Base-by-base conservation (phyloP, 1,140 invertebrate species). In the Wasmannia auropunctata region DNA sequence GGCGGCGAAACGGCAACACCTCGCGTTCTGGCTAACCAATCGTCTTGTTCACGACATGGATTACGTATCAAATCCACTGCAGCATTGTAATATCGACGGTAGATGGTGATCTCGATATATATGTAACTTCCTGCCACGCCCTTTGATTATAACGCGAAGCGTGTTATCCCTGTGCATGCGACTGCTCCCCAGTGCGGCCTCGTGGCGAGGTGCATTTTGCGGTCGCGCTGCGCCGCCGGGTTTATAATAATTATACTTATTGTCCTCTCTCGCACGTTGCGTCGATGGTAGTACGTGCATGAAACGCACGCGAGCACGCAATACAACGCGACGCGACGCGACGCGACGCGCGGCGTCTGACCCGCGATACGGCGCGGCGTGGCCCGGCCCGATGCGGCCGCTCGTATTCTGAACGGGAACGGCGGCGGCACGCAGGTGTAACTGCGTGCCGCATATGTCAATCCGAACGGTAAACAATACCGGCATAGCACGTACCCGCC, bases 221-320 rank as follows among this genome's bases (percentile, higher is more conserved):
- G 76, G 56, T 25, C 49, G 70, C 69, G 31, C 31, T 49, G 28
- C n/a, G 28, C 51, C 25, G 84, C 14, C 56, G 51, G 86, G 19
- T 88, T 89, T 88, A 81, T 90, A 81, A 88, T 91, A 87, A 91
- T 89, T 91, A 88, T 88, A 91, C 77, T 91, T 89, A 91, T 86
- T 91, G 86, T 87, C 34, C 56, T 25, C 56, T 75, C 83, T 72
- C 72, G 70, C 74, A 60, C 77, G 56, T 79, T 84, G 74, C 67
- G 54, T 67, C 86, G 31, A 16, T 43, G 22, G n/a, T 49, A 49
- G 60, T 63, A 58, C 16, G 60, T 34, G 72, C 75, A 86, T 54
- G 67, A 85, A 81, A 87, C 58, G 65, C 88, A 86, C 75, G 90
- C 86, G 54, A 85, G 62, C 90, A 91, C 88, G 90, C 87, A 85